Conservation (phyloP, 2,797 vertebrate species). For the Acipenser ruthenus region DNA sequence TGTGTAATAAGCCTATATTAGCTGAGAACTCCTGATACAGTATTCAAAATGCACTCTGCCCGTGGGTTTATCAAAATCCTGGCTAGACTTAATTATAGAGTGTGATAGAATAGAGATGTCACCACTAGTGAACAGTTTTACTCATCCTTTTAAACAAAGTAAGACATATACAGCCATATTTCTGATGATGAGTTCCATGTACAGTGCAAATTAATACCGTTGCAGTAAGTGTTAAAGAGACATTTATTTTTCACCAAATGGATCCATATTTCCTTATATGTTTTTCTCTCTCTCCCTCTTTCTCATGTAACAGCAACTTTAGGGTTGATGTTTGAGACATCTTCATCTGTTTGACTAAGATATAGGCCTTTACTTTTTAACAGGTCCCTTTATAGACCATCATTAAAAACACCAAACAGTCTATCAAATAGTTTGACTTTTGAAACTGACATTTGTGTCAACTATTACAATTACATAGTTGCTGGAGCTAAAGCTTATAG, state of each 20-base stretch:
- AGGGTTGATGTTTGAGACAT: no score
- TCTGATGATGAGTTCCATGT: constrained; percentile 1
- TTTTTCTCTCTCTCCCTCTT: no score
- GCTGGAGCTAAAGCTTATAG: no score
- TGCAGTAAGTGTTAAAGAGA: no score
- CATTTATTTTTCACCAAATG: no score
- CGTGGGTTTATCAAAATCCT: constrained; percentile 48
- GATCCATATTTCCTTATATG: no score
- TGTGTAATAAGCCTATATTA: constrained; percentile 73
- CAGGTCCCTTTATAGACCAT: not conserved
- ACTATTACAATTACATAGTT: constrained; percentile 1
- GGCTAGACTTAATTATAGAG: constrained; percentile 49
- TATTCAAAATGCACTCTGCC: constrained; percentile 50
- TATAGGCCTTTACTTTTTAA: no score
- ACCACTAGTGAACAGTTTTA: constrained; percentile 38
- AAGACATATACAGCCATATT: constrained; percentile 28
- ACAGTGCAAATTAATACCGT: not conserved
- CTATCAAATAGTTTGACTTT: constrained; percentile 3
- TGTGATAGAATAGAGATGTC: constrained; percentile 61
- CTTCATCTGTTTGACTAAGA: no score
- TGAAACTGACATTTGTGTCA: not conserved
- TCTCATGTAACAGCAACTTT: no score
- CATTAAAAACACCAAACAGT: not conserved
- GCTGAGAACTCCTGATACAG: constrained; percentile 57
- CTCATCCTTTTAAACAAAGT: constrained; percentile 30